A percentile compares a stretch with the other conserved stretches of the same genome.
Evolutionary conservation across 2,113 vertebrate genomes (phyloP).

Genomic region (Ellobius talpinus): DNA sequence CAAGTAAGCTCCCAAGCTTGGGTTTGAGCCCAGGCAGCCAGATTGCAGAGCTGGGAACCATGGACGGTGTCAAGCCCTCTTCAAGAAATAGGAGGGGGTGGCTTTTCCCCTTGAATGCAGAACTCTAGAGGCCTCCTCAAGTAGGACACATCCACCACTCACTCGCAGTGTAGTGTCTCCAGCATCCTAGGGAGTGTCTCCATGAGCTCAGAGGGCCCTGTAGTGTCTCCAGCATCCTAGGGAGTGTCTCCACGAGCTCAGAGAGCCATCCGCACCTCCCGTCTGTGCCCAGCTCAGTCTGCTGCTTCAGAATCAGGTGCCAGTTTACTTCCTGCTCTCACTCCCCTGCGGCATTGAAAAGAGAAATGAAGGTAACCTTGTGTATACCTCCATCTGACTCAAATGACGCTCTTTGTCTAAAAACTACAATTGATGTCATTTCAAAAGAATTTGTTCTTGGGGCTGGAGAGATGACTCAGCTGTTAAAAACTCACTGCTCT

Average conservation of each 20-base stretch:
- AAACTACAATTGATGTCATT: constrained; percentile 39
- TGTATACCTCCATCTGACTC: not conserved
- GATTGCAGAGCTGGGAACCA: not conserved
- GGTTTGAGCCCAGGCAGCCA: not conserved
- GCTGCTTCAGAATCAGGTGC: too few species aligned
- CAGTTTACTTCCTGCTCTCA: not conserved
- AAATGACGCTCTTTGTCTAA: constrained; percentile 5
- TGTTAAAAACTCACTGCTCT: not conserved
- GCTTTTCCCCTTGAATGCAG: not conserved
- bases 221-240: not conserved
- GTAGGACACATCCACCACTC: not conserved
- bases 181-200: too few species aligned
- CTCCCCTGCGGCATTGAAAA: not conserved
- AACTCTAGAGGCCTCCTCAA: not conserved
- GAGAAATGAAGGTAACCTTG: not conserved
- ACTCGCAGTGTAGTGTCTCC: too few species aligned
- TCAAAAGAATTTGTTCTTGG: constrained; percentile 24
- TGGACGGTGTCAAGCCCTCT: not conserved
- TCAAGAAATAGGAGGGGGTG: not conserved
- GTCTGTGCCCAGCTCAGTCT: not conserved
- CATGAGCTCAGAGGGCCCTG: not conserved
- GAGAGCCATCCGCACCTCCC: not conserved
- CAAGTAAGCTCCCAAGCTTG: not conserved
- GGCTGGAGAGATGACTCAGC: not conserved
- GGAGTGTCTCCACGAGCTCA: not conserved